Evolutionary conservation across 2,797 vertebrate species (phyloP), one percentile per base, ranked within the genome.

Genomic region (Anniella stebbinsi): DNA sequence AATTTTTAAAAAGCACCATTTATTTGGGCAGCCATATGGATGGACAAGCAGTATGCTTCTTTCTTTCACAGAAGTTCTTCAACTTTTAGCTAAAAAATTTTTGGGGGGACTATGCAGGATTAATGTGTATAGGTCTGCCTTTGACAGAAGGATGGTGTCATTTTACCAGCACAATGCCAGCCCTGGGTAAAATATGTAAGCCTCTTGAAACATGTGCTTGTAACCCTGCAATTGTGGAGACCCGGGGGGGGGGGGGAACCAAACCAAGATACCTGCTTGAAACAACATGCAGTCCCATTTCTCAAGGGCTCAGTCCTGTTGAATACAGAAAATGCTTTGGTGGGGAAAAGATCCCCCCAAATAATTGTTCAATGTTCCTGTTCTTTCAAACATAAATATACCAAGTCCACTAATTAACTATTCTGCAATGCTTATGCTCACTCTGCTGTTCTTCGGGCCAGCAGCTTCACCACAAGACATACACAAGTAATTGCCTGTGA

Each of bases 71-170:
- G 75, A 0, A 25, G 83, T 94, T 91, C 91, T 28, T 38, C 77
- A 48, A 1, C 90, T 91, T 57, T 88, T 93, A 91, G 94, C 86
- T 92, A 96, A 60, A 70, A 4, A 6, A n/a, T 15, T 6, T 18
- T 38, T 91, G 48, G 48, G 48, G 48, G 48, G 95, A 54, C 51
- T 54, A 95, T 96, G 95, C 94, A 94, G 95, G 95, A 96, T 96
- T 96, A 96, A 88, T 4, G 67, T 18, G 81, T 89, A 81, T 0
- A 1, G 90, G 90, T 78, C 85, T 88, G 63, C 69, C 90, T 87
- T 67, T 18, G 90, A 91, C 94, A 95, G 94, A 90, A 95, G 92
- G 94, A 94, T 84, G 92, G 92, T 96, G 95, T 95, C 95, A 96
- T 94, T 96, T 93, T 91, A 93, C 30, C 69, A 90, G 0, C 38